Conservation (phyloP, 2,888 invertebrate genomes). For the Thyatira batis region DNA sequence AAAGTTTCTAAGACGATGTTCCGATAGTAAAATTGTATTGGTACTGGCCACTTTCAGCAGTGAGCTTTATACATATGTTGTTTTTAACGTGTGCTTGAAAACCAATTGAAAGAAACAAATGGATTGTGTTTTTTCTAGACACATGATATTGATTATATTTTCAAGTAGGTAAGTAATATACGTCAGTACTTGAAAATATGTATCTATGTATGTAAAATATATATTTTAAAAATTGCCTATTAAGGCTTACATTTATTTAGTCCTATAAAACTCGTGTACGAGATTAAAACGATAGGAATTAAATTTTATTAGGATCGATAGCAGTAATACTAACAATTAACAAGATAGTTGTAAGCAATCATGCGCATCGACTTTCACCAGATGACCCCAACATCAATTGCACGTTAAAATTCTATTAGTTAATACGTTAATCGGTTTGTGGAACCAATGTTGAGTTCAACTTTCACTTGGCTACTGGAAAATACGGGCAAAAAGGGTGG, state of each 20-base stretch:
- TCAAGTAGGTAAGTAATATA: too few relatives aligned
- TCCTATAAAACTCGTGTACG: neutral
- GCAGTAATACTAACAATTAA: constrained; percentile 28
- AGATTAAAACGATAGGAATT: neutral
- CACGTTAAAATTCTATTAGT: constrained; percentile 21
- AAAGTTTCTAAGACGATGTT: constrained; percentile 19
- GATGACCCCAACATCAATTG: constrained; percentile 17
- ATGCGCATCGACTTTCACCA: constrained; percentile 29
- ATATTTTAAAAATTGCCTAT: too few relatives aligned
- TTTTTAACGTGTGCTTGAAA: too few relatives aligned
- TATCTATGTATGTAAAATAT: too few relatives aligned
- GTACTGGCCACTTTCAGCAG: neutral
- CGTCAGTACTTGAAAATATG: too few relatives aligned
- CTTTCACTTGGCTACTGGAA: constrained; percentile 29
- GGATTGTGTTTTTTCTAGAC: too few relatives aligned
- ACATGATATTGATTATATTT: too few relatives aligned
- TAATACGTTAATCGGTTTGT: constrained; percentile 21
- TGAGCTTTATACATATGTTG: neutral
- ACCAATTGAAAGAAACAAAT: too few relatives aligned
- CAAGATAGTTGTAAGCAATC: constrained; percentile 20
- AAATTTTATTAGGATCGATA: constrained; percentile 17
- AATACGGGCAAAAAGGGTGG: neutral
- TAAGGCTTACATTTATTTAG: constrained; percentile 7
- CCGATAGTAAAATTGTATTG: neutral
- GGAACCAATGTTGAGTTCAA: constrained; percentile 21